These are phyloP conservation scores for Istiophorus platypterus DNA, from an alignment of 2,113 vertebrate species.

Conservation along the genomic window DNA sequence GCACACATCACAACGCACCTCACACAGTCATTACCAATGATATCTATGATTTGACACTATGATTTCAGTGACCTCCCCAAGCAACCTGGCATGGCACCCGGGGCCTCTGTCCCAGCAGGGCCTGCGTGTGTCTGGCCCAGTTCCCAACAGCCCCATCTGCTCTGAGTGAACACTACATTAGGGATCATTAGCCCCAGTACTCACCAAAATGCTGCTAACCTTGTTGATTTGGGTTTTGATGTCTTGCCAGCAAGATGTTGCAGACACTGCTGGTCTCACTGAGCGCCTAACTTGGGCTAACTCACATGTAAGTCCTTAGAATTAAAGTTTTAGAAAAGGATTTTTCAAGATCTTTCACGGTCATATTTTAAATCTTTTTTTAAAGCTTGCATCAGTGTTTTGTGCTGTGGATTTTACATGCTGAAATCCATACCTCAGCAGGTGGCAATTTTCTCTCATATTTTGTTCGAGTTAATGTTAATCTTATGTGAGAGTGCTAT, in stretches of 20 bases:
- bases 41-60: slow-evolving; percentile 65
- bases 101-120: slow-evolving; percentile 34
- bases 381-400: neutral
- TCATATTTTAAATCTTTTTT: neutral
- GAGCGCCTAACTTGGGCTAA: slow-evolving; percentile 28
- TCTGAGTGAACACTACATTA: slow-evolving; percentile 76
- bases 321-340: slow-evolving; percentile 14
- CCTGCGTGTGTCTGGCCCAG: slow-evolving; percentile 59
- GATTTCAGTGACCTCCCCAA: slow-evolving; percentile 56
- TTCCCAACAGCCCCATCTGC: slow-evolving; percentile 78
- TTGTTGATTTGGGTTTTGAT: slow-evolving; percentile 49
- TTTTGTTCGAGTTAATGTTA: slow-evolving; percentile 16
- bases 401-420: neutral
- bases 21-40: slow-evolving; percentile 57
- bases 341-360: neutral
- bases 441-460: slow-evolving; percentile 24
- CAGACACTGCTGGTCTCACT: slow-evolving; percentile 35
- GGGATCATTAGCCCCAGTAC: slow-evolving; percentile 60
- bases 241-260: slow-evolving; percentile 41
- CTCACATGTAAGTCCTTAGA: slow-evolving; percentile 16
- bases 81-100: slow-evolving; percentile 32
- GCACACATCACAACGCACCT: slow-evolving; percentile 54
- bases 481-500: slow-evolving; percentile 10
- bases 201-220: slow-evolving; percentile 62
- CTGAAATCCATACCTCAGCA: slow-evolving; percentile 42